Conservation (phyloP, 1,140 invertebrate species). For the Cataglyphis hispanica region DNA sequence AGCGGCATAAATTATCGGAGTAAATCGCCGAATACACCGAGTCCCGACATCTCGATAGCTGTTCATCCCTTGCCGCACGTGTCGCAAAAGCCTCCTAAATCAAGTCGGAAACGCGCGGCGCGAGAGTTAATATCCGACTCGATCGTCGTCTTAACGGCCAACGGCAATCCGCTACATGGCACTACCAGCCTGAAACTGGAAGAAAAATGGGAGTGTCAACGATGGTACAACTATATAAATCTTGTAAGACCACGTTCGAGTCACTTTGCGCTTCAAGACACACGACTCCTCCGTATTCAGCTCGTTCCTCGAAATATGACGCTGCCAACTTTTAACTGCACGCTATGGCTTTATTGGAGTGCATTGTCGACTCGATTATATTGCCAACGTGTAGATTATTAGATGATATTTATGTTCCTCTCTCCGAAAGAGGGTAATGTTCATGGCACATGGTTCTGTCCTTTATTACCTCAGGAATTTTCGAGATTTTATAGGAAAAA, state of each 20-base stretch:
- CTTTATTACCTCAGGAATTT: background rate
- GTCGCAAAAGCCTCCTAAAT: background rate
- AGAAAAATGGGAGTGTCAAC: background rate
- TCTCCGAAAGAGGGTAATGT: background rate
- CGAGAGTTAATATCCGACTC: conserved; percentile 30
- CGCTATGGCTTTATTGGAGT: background rate
- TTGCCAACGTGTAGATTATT: background rate
- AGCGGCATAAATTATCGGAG: conserved; percentile 17
- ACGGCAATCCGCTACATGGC: background rate
- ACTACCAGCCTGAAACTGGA: background rate
- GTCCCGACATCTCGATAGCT: background rate
- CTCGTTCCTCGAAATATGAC: background rate
- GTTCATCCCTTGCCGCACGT: background rate
- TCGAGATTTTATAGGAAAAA: background rate
- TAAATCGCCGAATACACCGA: background rate
- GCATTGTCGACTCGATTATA: background rate
- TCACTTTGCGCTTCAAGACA: background rate
- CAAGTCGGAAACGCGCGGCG: background rate
- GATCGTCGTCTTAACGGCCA: conserved; percentile 13
- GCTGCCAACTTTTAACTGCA: background rate
- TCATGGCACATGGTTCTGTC: background rate
- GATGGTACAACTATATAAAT: background rate
- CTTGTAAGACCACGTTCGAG: background rate
- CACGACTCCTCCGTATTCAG: background rate
- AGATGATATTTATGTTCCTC: background rate